Evolutionary conservation across 2,113 vertebrate species (phyloP).

Genomic region (human (Homo sapiens)): DNA sequence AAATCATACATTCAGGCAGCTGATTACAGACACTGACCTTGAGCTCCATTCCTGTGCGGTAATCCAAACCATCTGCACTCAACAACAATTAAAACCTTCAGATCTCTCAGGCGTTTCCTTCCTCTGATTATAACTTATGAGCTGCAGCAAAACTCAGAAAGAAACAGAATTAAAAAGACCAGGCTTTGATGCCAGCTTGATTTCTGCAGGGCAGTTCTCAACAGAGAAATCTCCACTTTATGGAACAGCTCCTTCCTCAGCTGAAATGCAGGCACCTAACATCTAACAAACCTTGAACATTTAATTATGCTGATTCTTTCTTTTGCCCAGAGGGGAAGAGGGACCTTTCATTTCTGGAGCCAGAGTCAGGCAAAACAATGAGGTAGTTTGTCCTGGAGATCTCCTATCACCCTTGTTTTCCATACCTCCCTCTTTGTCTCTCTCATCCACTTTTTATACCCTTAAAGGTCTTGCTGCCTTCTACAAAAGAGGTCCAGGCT

Average conservation of each 20-base stretch:
- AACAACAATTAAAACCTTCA: constrained; percentile 83
- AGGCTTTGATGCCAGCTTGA: constrained; percentile 61
- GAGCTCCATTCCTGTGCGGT: constrained; percentile 68
- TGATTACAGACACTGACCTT: constrained; percentile 78
- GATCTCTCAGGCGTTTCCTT: constrained; percentile 86
- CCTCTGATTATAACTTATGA: constrained; percentile 84
- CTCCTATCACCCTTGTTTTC: not conserved
- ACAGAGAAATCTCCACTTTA: constrained; percentile 58
- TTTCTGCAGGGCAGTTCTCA: constrained; percentile 61
- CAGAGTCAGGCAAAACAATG: not conserved
- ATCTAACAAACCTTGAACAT: not conserved
- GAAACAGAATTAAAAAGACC: constrained; percentile 74
- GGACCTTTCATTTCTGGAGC: not conserved
- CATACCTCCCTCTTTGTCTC: not conserved
- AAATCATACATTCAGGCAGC: constrained; percentile 51
- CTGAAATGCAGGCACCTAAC: not conserved
- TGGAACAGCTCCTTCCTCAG: constrained; percentile 62
- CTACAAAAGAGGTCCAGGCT: not conserved
- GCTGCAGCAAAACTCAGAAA: constrained; percentile 70
- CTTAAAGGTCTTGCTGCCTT: not conserved
- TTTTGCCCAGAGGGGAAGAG: not conserved
- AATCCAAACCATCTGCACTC: constrained; percentile 83
- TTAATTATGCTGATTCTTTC: not conserved
- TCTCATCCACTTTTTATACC: not conserved
- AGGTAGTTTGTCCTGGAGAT: not conserved